Base-by-base conservation (phyloP, 2,797 vertebrate species). In the Enteromius mattozi region DNA sequence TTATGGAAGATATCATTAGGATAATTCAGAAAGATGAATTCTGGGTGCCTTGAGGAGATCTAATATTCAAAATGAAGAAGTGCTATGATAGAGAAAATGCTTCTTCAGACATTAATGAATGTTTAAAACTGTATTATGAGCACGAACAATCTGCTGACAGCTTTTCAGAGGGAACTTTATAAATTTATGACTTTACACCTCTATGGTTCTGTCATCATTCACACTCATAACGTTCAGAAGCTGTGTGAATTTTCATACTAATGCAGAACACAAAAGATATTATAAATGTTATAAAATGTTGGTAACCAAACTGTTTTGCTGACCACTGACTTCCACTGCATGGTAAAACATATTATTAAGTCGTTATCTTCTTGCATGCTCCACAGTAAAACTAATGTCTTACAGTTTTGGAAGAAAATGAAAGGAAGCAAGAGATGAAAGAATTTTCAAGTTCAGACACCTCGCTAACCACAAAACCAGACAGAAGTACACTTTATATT, bases 81-180 rank as follows among this genome's bases (percentile, higher is more conserved):
- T 37, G 54, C 40, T 47, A 33, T 8, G 45, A 47, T 33, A 47
- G 42, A 72, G 30, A 75, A 82, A 65, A 82, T 49, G 69, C 56
- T 82, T 79, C 37, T 71, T 42, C 56, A 19, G 47, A n/a, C 19
- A 54, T 86, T 74, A 78, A 78, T 68, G 56, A 80, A 71, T 69
- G 70, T 79, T 80, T 35, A 35, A 75, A 78, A 68, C 33, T 68
- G 61, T 66, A 61, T 68, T 76, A 66, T 10, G 13, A 69, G 63
- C n/a, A 35, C 14, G 13, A 37, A 59, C 4, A 69, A 75, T 75
- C 47, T 40, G 33, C 65, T 65, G 59, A 59, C 35, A 83, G 69
- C 47, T 68, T 37, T 75, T 76, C 9, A 69, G 61, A 40, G 49
- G 27, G 27, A 83, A 59, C 40, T 17, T 78, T 40, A 47, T 83